Evolutionary conservation across 2,888 invertebrate species (phyloP).

Genomic region (Tetramorium bicarinatum): DNA sequence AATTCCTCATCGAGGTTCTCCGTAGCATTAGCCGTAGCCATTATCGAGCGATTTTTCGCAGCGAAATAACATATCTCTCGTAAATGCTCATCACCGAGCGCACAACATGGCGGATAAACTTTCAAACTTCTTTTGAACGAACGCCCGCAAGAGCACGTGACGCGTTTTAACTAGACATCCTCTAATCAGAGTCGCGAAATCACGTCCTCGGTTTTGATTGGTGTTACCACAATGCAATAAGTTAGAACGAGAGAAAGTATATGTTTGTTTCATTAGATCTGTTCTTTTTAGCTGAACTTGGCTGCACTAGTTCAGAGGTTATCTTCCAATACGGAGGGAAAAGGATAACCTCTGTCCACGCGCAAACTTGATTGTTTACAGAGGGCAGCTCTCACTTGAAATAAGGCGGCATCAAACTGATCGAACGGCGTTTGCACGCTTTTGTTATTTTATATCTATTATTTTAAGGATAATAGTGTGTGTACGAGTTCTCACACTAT

Average conservation of each 20-base stretch:
- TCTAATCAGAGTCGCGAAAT: no score
- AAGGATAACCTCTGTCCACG: no score
- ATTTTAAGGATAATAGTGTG: not conserved
- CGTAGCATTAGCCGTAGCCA: conserved; percentile 43
- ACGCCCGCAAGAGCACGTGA: not conserved
- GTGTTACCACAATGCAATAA: no score
- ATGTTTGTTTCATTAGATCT: no score
- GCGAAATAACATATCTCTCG: not conserved
- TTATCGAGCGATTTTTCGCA: conserved; percentile 18
- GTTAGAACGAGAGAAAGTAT: no score
- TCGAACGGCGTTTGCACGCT: not conserved
- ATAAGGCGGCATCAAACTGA: not conserved
- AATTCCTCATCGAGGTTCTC: conserved; percentile 34
- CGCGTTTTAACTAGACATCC: not conserved
- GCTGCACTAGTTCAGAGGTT: no score
- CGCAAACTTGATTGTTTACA: not conserved
- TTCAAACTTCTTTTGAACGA: conserved; percentile 33
- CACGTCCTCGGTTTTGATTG: no score
- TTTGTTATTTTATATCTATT: not conserved
- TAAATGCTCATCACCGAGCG: no score
- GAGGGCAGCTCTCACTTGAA: not conserved
- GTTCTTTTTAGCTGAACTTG: no score
- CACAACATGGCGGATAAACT: conserved; percentile 6
- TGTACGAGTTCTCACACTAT: not conserved
- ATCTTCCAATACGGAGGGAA: no score